Conservation (phyloP, 2,888 invertebrate genomes). For the Caenorhabditis doughertyi region DNA sequence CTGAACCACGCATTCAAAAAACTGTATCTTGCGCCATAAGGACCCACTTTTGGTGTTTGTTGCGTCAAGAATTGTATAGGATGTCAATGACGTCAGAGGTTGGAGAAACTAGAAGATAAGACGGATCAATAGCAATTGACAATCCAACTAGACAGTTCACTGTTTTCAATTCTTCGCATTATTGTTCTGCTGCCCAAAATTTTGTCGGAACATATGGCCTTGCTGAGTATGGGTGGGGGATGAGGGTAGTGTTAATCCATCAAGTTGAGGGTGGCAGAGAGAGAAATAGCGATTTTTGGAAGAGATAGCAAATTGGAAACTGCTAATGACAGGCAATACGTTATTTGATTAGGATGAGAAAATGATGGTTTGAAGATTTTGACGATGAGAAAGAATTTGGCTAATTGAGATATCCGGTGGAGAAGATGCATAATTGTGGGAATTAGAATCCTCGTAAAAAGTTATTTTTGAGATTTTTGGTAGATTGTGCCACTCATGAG, state of each 20-base stretch:
- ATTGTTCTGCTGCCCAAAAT: not conserved
- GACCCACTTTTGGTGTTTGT: too few species aligned
- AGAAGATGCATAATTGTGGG: too few species aligned
- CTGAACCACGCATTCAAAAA: not conserved
- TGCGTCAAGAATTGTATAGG: not conserved
- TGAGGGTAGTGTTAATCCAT: constrained; percentile 32
- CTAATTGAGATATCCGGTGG: too few species aligned
- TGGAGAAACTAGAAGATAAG: constrained; percentile 4
- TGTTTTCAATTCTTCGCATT: not conserved
- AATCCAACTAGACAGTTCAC: constrained; percentile 1
- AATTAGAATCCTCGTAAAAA: too few species aligned
- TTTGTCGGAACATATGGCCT: constrained; percentile 6
- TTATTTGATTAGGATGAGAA: constrained; percentile 13
- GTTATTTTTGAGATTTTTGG: too few species aligned
- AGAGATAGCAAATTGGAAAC: constrained; percentile 21
- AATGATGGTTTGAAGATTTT: too few species aligned
- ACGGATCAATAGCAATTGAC: not conserved
- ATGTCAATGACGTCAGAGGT: constrained; percentile 10
- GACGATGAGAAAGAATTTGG: too few species aligned
- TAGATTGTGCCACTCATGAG: too few species aligned
- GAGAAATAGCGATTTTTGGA: constrained; percentile 13
- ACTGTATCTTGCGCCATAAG: constrained; percentile 6
- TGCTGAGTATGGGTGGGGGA: constrained; percentile 17
- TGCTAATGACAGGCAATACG: constrained; percentile 3
- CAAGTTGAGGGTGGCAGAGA: constrained; percentile 14